Conservation (phyloP, 1,140 invertebrate genomes). For the Zaprionus ornatus region DNA sequence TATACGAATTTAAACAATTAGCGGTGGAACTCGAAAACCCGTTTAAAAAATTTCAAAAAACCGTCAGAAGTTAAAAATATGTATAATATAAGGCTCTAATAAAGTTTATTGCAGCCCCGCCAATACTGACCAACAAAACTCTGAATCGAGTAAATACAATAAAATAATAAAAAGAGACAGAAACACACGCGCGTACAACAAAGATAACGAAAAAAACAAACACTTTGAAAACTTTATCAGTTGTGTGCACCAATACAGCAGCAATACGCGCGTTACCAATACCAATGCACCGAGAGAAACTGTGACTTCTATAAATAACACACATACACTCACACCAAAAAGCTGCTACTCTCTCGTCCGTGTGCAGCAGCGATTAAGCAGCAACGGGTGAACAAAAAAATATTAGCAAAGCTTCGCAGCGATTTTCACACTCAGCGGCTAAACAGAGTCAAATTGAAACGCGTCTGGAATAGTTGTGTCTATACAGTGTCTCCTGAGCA, state of each 20-base stretch:
- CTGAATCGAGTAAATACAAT: slow-evolving; percentile 44
- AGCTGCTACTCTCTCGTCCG: slow-evolving; percentile 31
- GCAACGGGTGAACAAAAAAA: slow-evolving; percentile 37
- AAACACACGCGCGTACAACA: slow-evolving; percentile 8
- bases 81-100: slow-evolving; percentile 29
- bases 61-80: slow-evolving; percentile 16
- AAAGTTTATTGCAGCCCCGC: slow-evolving; percentile 23
- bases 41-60: slow-evolving; percentile 44
- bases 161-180: background rate
- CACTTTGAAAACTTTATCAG: slow-evolving; percentile 49
- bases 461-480: slow-evolving; percentile 69
- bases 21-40: slow-evolving; percentile 55
- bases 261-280: background rate
- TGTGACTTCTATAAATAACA: slow-evolving; percentile 60
- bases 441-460: slow-evolving; percentile 63
- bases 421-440: slow-evolving; percentile 58
- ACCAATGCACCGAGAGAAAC: background rate
- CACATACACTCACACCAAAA: slow-evolving; percentile 40
- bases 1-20: slow-evolving; percentile 60
- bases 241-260: slow-evolving; percentile 10
- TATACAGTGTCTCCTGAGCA: slow-evolving; percentile 25
- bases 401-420: slow-evolving; percentile 64
- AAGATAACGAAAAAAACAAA: slow-evolving; percentile 17
- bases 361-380: slow-evolving; percentile 55
- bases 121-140: slow-evolving; percentile 16